Percentiles rank a stretch among this genome's conserved stretches.
These are phyloP conservation scores for Cossypha polioptera DNA, from an alignment of 2,797 vertebrate genomes.

Conservation along the genomic window DNA sequence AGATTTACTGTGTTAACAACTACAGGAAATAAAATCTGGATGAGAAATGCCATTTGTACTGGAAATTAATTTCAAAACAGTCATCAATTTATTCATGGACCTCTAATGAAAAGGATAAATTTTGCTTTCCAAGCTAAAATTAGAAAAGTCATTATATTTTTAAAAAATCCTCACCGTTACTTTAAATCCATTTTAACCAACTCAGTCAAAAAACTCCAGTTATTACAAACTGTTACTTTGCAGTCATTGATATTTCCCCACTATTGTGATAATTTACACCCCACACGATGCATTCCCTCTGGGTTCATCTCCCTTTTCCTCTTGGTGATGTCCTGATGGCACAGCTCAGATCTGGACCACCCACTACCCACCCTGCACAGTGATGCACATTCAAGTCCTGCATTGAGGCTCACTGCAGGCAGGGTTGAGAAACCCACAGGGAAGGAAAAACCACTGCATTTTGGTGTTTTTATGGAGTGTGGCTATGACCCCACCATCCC, in stretches of 20 bases:
- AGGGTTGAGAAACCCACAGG: rapidly evolving
- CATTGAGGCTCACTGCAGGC: neutral
- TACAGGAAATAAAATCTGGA: neutral
- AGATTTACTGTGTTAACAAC: neutral
- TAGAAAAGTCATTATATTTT: neutral
- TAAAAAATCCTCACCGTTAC: neutral
- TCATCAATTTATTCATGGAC: neutral
- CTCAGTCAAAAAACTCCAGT: neutral
- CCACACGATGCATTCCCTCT: rapidly evolving
- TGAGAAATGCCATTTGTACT: neutral
- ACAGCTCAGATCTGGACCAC: neutral
- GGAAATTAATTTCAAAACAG: constrained; percentile 7
- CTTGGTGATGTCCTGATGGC: too few relatives aligned
- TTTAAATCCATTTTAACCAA: neutral
- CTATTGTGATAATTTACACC: neutral
- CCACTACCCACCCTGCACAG: neutral
- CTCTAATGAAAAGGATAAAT: neutral
- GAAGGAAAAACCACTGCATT: neutral
- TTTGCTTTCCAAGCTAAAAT: neutral
- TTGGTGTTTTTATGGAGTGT: neutral
- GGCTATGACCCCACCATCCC: neutral
- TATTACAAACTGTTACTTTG: neutral
- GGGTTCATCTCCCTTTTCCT: neutral
- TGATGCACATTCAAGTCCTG: rapidly evolving
- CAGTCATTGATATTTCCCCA: neutral